Evolutionary conservation across 2,888 invertebrate genomes (phyloP).

Genomic region (Tachina grossa): DNA sequence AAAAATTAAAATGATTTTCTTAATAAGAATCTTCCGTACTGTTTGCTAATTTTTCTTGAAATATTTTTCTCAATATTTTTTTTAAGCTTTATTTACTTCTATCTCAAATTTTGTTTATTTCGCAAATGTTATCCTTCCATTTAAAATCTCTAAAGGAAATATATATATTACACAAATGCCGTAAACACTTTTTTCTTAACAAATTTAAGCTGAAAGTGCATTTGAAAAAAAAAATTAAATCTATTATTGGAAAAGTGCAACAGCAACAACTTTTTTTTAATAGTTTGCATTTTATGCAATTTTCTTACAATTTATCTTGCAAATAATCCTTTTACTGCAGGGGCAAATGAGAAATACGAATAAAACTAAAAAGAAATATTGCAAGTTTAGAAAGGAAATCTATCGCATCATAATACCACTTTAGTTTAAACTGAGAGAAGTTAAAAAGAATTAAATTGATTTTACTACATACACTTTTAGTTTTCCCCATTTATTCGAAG

Average conservation of each 20-base stretch:
- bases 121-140: not conserved
- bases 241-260: slow-evolving; percentile 45
- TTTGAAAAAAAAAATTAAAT: slow-evolving; percentile 38
- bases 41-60: not conserved
- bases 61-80: not conserved
- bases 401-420: slow-evolving; percentile 68
- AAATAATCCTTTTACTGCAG: slow-evolving; percentile 63
- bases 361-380: slow-evolving; percentile 25
- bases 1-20: no score
- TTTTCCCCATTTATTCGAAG: slow-evolving; percentile 10
- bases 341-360: slow-evolving; percentile 13
- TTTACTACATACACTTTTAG: slow-evolving; percentile 25
- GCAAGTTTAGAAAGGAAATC: slow-evolving; percentile 58
- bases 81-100: slow-evolving; percentile 13
- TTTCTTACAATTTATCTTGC: slow-evolving; percentile 65
- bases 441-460: slow-evolving; percentile 51
- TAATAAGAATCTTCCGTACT: no score
- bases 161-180: not conserved
- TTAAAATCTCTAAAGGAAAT: not conserved
- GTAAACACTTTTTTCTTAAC: not conserved
- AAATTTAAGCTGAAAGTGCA: slow-evolving; percentile 49
- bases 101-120: not conserved
- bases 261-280: slow-evolving; percentile 26
- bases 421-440: slow-evolving; percentile 46
- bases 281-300: slow-evolving; percentile 64